Evolutionary conservation across 2,888 invertebrate genomes (phyloP).

Genomic region (Pimpla rufipes): DNA sequence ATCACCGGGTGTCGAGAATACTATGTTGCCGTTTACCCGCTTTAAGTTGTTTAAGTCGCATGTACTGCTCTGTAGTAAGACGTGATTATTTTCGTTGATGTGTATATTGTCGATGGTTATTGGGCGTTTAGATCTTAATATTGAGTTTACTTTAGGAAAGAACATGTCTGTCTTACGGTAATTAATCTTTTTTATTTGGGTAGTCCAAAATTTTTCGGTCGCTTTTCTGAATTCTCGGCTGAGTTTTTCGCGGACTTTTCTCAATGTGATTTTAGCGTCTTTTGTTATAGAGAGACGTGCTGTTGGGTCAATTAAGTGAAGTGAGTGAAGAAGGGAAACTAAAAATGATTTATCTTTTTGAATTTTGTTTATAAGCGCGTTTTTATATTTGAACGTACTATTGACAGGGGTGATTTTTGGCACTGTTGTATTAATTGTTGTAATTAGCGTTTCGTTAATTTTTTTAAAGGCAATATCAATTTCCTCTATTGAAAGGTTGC

Average conservation of each 20-base stretch:
- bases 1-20: neutral
- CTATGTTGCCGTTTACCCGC: neutral
- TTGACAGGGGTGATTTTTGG: slow-evolving; percentile 26
- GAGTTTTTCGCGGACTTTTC: slow-evolving; percentile 10
- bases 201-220: slow-evolving; percentile 25
- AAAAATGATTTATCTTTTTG: slow-evolving; percentile 34
- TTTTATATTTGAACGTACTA: slow-evolving; percentile 11
- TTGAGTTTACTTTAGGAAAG: slow-evolving; percentile 35
- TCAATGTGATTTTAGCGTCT: slow-evolving; percentile 35
- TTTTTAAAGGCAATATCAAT: slow-evolving; percentile 4
- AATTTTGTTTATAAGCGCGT: slow-evolving; percentile 15
- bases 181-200: slow-evolving; percentile 20
- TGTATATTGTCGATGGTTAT: neutral
- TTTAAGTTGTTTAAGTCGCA: neutral
- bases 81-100: neutral
- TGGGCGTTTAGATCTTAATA: neutral
- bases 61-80: neutral
- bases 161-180: slow-evolving; percentile 36
- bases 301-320: neutral
- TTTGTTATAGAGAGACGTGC: neutral
- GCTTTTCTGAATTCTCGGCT: slow-evolving; percentile 40
- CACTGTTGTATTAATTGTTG: neutral
- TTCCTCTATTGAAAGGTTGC: slow-evolving; percentile 40
- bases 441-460: neutral
- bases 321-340: slow-evolving; percentile 5